Evolutionary conservation across 2,797 vertebrate species (phyloP).

Genomic region (Squalus acanthias): DNA sequence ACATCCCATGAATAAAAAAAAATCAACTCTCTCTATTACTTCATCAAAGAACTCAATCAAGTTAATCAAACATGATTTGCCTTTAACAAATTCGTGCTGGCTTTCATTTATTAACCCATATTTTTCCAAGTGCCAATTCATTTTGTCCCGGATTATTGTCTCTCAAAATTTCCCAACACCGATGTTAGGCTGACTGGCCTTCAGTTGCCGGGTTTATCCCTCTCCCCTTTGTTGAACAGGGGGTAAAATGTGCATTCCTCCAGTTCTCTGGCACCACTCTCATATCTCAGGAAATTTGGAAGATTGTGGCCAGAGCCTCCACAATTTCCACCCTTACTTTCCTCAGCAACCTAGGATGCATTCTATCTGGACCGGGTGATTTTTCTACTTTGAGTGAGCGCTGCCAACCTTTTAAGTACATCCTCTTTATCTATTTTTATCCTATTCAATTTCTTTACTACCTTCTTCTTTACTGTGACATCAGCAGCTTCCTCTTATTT

Average conservation of each 20-base stretch:
- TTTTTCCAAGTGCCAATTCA: no score
- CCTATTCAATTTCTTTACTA: background rate
- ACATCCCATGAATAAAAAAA: no score
- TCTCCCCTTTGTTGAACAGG: background rate
- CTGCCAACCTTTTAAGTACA: background rate
- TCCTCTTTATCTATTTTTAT: background rate
- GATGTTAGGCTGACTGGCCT: background rate
- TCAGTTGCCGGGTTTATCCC: background rate
- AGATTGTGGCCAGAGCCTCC: background rate
- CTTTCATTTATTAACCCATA: no score
- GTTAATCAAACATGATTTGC: no score
- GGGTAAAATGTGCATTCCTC: background rate
- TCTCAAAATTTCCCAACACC: no score
- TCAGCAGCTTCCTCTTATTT: background rate
- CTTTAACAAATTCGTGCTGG: no score
- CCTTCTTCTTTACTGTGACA: background rate
- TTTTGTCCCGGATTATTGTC: no score
- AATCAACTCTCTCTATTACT: no score
- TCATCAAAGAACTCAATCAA: no score
- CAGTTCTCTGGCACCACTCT: background rate
- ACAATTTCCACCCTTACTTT: background rate
- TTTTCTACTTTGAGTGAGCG: background rate
- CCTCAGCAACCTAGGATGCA: background rate
- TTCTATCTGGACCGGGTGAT: background rate
- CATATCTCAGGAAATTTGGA: background rate